Evolutionary conservation across 2,888 invertebrate species (phyloP), one percentile per base, ranked within the genome.

Genomic region (Automeris io): DNA sequence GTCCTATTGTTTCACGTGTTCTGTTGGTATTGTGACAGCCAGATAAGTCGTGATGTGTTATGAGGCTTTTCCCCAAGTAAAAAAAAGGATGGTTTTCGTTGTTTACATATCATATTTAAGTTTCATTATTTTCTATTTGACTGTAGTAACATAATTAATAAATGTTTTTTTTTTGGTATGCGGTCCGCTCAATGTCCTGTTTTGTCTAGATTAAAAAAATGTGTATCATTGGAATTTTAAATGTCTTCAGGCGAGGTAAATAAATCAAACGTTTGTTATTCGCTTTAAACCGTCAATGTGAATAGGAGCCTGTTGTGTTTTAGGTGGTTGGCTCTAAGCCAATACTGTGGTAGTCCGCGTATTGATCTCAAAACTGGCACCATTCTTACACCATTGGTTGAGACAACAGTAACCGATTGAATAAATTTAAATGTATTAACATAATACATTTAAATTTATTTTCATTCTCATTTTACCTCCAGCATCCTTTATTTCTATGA

Each of bases 241-340:
- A 37, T 49, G 52, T 54, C 67, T 61, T 59, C 44, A n/a, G 43
- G 42, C 51, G 45, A 49, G 55, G 64, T 65, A 59, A 57, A 64
- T 61, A 54, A 51, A 54, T 49, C 51, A 51, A 49, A 46, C 47
- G 44, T 57, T 55, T 49, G 54, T 54, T 49, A 53, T 58, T 57
- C 46, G 54, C 47, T 61, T 40, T 54, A 57, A 53, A 60, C 55
- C 62, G 53, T 60, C 57, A 54, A 53, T 57, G 55, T 64, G 61
- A 70, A 68, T 52, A 61, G 49, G 46, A 57, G 54, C 54, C 54
- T 56, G 57, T 54, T 57, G 54, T 60, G 67, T 70, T 70, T 74
- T 66, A 70, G 66, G 64, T 57, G 66, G 53, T 70, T 82, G 82
- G 81, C 81, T 52, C 43, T 26, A 39, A 51, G 79, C 82, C 81